A percentile compares a stretch with the other conserved stretches of the same genome.
Conservation (phyloP, 64 coral and sea anemone genomes). For the Anthopleura sola region DNA sequence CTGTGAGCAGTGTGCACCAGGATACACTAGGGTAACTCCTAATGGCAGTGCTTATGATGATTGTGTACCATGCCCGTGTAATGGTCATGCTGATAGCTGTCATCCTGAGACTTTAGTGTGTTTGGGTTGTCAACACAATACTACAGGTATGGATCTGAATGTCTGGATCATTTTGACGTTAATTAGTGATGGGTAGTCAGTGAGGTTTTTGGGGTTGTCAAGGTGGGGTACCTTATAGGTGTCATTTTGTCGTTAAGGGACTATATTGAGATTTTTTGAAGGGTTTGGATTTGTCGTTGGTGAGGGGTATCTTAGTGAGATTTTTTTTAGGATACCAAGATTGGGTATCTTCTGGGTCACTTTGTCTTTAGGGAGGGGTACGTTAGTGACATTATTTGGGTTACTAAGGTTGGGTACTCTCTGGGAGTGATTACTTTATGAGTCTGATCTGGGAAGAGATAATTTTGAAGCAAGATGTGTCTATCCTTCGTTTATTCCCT, state of each 20-base stretch:
- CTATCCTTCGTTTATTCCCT: too few species aligned
- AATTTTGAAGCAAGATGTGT: conserved; percentile 22
- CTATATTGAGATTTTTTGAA: too few species aligned
- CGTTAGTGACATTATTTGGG: background rate
- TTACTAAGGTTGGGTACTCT: too few species aligned
- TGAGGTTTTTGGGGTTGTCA: background rate
- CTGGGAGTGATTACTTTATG: too few species aligned
- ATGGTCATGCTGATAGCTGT: conserved; percentile 57
- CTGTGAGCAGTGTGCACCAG: conserved; percentile 86
- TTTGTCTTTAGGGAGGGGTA: background rate
- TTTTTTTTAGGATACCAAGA: too few species aligned
- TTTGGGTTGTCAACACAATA: conserved; percentile 77
- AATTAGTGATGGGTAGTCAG: too few species aligned
- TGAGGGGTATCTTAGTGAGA: background rate
- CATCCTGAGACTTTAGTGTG: conserved; percentile 84
- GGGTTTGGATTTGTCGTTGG: background rate
- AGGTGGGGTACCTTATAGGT: too few species aligned
- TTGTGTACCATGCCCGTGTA: conserved; percentile 83
- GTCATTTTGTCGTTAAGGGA: too few species aligned
- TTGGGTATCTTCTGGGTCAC: background rate
- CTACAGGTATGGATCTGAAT: conserved; percentile 28
- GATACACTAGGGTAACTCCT: conserved; percentile 66
- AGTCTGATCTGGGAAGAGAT: too few species aligned
- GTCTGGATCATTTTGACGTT: background rate
- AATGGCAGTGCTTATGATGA: conserved; percentile 67